A percentile compares a stretch with the other conserved stretches of the same genome.
These are phyloP conservation scores for Channa striata DNA, from an alignment of 2,797 vertebrate genomes.

Conservation along the genomic window DNA sequence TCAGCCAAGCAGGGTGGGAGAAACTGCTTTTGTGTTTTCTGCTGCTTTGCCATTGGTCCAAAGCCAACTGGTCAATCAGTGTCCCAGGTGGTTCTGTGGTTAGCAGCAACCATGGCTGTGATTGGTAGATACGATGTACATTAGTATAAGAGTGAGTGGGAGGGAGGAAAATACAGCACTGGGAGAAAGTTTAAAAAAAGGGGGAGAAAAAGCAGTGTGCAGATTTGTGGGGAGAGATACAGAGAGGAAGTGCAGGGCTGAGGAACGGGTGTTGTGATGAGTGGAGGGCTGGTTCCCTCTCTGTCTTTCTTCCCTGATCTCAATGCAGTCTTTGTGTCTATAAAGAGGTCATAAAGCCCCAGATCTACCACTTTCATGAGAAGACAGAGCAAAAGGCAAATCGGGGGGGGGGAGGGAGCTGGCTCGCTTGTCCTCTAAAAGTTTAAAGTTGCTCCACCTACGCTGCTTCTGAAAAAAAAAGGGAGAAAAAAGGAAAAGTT, in stretches of 20 bases:
- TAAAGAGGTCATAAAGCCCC: conserved; percentile 79
- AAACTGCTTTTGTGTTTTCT: conserved; percentile 37
- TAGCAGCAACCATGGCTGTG: conserved; percentile 16
- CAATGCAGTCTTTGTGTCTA: conserved; percentile 79
- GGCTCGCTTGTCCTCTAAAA: conserved; percentile 50
- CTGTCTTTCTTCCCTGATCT: conserved; percentile 64
- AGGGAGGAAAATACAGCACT: conserved; percentile 20
- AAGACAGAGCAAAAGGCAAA: conserved; percentile 60
- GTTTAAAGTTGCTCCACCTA: conserved; percentile 65
- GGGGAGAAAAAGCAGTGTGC: not conserved
- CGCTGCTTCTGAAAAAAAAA: conserved; percentile 35
- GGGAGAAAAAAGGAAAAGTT: conserved; percentile 38
- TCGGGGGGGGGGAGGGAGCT: conserved; percentile 29
- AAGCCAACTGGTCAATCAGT: conserved; percentile 54
- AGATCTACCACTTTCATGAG: conserved; percentile 82
- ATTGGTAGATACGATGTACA: conserved; percentile 44
- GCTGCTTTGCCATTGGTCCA: conserved; percentile 40
- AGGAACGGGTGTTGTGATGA: conserved; percentile 68
- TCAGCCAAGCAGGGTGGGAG: conserved; percentile 46
- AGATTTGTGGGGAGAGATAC: conserved; percentile 6
- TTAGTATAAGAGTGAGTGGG: conserved; percentile 30
- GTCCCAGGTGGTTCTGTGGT: conserved; percentile 52
- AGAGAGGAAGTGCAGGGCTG: conserved; percentile 52
- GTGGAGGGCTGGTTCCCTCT: conserved; percentile 58
- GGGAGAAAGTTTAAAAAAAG: conserved; percentile 22